phyloP scores from a whole-genome alignment of 30 jellyfish, hydroid and myxozoan species.

The Hydractinia echinata region DNA sequence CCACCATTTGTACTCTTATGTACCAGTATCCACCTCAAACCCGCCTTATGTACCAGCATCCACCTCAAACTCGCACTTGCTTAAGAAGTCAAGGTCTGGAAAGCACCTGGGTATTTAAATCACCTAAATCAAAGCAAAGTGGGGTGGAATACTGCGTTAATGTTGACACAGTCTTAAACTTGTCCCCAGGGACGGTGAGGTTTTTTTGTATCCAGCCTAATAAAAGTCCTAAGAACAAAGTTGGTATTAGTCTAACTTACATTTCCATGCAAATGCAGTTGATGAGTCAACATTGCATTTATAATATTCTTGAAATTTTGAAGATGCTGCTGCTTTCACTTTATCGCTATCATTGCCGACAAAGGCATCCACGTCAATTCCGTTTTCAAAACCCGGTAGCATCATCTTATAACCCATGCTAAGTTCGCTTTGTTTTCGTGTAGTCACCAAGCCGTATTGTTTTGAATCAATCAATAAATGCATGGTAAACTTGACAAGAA shows the following conservation, averaged over 20 bases:
- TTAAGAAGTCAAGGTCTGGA: too few relatives aligned
- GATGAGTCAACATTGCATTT: not conserved
- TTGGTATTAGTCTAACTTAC: not conserved
- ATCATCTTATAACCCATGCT: constrained; percentile 43
- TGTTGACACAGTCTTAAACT: too few relatives aligned
- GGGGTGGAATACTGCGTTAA: too few relatives aligned
- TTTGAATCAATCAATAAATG: constrained; percentile 32
- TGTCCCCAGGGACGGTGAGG: too few relatives aligned
- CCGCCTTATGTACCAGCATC: too few relatives aligned
- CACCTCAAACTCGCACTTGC: too few relatives aligned
- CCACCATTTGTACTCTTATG: too few relatives aligned
- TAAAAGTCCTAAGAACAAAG: too few relatives aligned
- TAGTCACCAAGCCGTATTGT: constrained; percentile 51
- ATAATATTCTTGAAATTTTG: not conserved
- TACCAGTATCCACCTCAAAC: too few relatives aligned
- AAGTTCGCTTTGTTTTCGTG: constrained; percentile 44
- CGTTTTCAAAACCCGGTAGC: constrained; percentile 46
- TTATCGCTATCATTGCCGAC: constrained; percentile 16
- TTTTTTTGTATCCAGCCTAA: too few relatives aligned
- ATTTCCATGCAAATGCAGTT: not conserved
- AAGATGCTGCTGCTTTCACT: not conserved
- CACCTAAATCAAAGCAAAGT: too few relatives aligned
- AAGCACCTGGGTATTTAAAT: too few relatives aligned
- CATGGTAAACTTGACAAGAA: constrained; percentile 43
- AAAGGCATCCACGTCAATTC: constrained; percentile 39